Percentiles rank a stretch among this genome's conserved stretches.
Conservation (phyloP, 2,113 vertebrate genomes). For the Poecilia latipinna region DNA sequence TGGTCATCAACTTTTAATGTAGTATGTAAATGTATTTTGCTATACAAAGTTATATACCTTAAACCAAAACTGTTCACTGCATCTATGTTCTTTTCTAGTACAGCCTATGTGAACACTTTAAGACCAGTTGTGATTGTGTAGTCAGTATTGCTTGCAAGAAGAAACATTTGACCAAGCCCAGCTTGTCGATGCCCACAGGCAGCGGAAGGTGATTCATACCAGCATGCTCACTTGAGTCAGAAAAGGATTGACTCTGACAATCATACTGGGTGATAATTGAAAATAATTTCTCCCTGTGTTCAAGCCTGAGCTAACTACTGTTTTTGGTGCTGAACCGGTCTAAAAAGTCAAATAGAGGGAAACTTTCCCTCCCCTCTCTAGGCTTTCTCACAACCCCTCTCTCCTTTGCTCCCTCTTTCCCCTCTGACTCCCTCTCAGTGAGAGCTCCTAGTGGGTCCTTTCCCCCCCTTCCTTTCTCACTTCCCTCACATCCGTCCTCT, state of each 20-base stretch:
- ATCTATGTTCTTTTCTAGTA: not conserved
- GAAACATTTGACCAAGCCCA: conserved; percentile 6
- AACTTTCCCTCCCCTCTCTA: conserved; percentile 26
- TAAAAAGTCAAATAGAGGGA: conserved; percentile 63
- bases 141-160: not conserved
- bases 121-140: conserved; percentile 10
- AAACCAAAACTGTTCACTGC: not conserved
- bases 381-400: conserved; percentile 63
- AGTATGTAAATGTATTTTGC: too few relatives aligned
- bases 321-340: conserved; percentile 53
- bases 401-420: conserved; percentile 58
- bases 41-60: not conserved
- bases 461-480: conserved; percentile 42
- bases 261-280: conserved; percentile 65
- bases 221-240: conserved; percentile 24
- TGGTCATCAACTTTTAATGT: too few relatives aligned
- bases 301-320: conserved; percentile 42
- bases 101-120: conserved; percentile 2
- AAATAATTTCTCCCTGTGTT: conserved; percentile 40
- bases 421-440: conserved; percentile 52
- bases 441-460: conserved; percentile 68
- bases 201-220: conserved; percentile 34
- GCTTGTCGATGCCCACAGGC: not conserved
- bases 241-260: conserved; percentile 60
- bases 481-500: conserved; percentile 67